Evolutionary conservation across 2,888 invertebrate species (phyloP).

Genomic region (Phengaris arion): DNA sequence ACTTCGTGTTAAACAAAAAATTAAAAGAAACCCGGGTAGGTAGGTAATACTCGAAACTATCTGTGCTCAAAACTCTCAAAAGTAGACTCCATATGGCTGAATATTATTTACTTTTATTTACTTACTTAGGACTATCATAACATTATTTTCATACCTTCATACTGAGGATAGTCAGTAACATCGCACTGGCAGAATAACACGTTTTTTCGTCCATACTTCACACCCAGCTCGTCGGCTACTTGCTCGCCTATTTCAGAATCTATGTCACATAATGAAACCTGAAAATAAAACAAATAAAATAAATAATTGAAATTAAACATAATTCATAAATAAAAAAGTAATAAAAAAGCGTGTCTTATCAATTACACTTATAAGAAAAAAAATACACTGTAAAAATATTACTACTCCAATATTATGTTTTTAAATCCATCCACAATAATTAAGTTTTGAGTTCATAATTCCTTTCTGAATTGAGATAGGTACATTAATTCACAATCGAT

Average conservation of each 20-base stretch:
- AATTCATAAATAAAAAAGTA: not conserved
- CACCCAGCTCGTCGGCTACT: conserved; percentile 81
- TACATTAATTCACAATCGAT: conserved; percentile 46
- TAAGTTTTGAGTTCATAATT: not conserved
- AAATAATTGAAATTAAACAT: no score
- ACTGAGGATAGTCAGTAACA: conserved; percentile 88
- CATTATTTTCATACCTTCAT: conserved; percentile 78
- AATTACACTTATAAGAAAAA: not conserved
- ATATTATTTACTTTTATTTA: no score
- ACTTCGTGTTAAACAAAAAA: not conserved
- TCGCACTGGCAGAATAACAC: conserved; percentile 87
- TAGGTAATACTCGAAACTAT: no score
- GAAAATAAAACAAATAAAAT: conserved; percentile 24
- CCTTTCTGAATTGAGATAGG: not conserved
- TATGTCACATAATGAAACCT: conserved; percentile 88
- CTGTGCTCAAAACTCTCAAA: no score
- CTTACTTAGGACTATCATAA: not conserved
- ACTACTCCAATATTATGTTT: not conserved
- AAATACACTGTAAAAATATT: not conserved
- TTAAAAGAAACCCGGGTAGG: no score
- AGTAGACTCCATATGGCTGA: no score
- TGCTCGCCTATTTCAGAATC: conserved; percentile 85
- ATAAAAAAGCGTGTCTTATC: not conserved
- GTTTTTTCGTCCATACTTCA: conserved; percentile 83
- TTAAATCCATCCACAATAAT: not conserved